A percentile compares a stretch with the other conserved stretches of the same genome.
Evolutionary conservation across 1,140 invertebrate genomes (phyloP).

Genomic region (Dreissena polymorpha): DNA sequence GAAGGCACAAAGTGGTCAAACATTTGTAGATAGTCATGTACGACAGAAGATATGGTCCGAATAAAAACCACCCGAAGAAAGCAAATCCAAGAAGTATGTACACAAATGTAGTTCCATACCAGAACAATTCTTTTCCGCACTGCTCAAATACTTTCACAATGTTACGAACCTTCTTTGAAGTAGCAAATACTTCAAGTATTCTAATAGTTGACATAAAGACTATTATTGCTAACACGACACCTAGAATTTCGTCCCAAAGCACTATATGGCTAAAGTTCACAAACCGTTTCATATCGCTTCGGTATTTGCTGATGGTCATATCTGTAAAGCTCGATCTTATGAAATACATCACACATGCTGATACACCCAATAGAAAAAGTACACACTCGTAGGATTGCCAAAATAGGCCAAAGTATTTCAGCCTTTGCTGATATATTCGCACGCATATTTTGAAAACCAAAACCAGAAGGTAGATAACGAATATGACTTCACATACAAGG

Average conservation of each 20-base stretch:
- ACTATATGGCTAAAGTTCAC: constrained; percentile 59
- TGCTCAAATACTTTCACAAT: constrained; percentile 38
- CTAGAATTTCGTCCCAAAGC: constrained; percentile 51
- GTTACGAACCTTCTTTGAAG: constrained; percentile 43
- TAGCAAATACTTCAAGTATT: constrained; percentile 53
- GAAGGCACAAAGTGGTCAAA: constrained; percentile 84
- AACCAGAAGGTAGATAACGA: constrained; percentile 30
- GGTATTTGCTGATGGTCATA: constrained; percentile 42
- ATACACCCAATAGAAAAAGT: constrained; percentile 1
- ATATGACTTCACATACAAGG: constrained; percentile 45
- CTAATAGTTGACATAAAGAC: constrained; percentile 53
- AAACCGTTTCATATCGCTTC: constrained; percentile 44
- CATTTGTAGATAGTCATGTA: constrained; percentile 33
- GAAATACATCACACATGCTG: constrained; percentile 18
- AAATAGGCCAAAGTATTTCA: constrained; percentile 45
- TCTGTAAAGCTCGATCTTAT: constrained; percentile 9
- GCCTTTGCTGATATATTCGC: constrained; percentile 15
- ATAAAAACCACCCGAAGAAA: constrained; percentile 30
- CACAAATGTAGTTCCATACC: constrained; percentile 30
- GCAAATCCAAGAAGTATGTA: constrained; percentile 28
- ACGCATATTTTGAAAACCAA: constrained; percentile 34
- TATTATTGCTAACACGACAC: constrained; percentile 34
- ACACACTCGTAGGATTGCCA: constrained; percentile 53
- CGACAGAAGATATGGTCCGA: constrained; percentile 20
- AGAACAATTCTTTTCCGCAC: constrained; percentile 37